Evolutionary conservation across 1,140 invertebrate species (phyloP).

Genomic region (Antheraea pernyi): DNA sequence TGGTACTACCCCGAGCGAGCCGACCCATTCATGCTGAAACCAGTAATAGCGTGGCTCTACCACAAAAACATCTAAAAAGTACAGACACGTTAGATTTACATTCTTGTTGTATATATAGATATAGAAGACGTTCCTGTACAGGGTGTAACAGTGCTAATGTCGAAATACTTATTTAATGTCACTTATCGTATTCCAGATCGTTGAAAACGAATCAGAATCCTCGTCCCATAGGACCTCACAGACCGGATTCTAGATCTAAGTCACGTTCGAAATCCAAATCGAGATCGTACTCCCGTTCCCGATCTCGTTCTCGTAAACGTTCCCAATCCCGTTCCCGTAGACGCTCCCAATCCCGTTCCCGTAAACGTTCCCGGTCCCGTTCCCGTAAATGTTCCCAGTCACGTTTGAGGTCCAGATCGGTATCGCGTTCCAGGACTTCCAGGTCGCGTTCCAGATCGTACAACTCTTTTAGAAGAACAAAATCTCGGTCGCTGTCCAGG

Average conservation of each 20-base stretch:
- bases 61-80: no score
- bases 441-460: conserved; percentile 45
- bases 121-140: no score
- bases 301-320: conserved; percentile 40
- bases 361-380: conserved; percentile 45
- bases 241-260: conserved; percentile 31
- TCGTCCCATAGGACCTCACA: conserved; percentile 20
- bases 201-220: conserved; percentile 2
- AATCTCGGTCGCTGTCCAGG: conserved; percentile 64
- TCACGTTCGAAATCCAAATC: conserved; percentile 47
- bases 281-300: conserved; percentile 51
- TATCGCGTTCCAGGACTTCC: conserved; percentile 34
- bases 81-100: no score
- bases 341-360: conserved; percentile 45
- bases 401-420: conserved; percentile 39
- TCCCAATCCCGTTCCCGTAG: conserved; percentile 52
- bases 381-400: conserved; percentile 38
- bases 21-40: no score
- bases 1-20: no score
- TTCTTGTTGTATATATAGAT: no score
- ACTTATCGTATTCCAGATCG: conserved; percentile 21
- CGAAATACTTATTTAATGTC: no score
- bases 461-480: conserved; percentile 36
- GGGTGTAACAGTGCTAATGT: no score
- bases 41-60: no score